A percentile compares a stretch with the other conserved stretches of the same genome.
Evolutionary conservation across 2,797 vertebrate species (phyloP).

Genomic region (Microtus californicus): DNA sequence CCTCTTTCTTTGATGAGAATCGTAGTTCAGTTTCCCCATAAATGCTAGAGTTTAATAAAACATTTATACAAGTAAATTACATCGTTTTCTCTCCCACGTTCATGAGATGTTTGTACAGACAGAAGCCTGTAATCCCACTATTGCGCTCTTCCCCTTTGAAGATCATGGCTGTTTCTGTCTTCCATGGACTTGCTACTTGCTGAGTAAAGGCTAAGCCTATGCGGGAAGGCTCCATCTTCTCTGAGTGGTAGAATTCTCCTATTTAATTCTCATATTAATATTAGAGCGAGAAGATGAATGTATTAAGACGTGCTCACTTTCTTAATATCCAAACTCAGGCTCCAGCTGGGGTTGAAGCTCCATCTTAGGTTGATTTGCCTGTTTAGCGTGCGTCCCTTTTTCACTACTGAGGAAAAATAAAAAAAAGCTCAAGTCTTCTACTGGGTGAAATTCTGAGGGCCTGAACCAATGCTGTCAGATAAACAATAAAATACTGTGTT

Average conservation of each 20-base stretch:
- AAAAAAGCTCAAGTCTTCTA: not conserved
- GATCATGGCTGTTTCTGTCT: constrained; percentile 40
- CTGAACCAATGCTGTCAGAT: not conserved
- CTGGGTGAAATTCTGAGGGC: constrained; percentile 41
- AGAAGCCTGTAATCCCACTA: constrained; percentile 57
- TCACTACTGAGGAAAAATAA: not conserved
- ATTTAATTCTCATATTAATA: constrained; percentile 53
- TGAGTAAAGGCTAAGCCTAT: constrained; percentile 44
- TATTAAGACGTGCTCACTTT: constrained; percentile 36
- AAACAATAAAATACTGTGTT: constrained; percentile 43
- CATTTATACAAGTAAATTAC: constrained; percentile 62
- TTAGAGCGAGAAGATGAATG: constrained; percentile 52
- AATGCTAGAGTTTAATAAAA: constrained; percentile 61
- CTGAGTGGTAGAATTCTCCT: constrained; percentile 38
- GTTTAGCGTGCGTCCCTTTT: not conserved
- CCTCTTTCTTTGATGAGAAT: constrained; percentile 34
- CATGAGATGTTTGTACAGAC: constrained; percentile 68
- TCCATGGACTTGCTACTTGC: constrained; percentile 37
- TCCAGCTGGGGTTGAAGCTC: not conserved
- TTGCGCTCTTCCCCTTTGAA: constrained; percentile 14
- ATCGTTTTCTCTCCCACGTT: constrained; percentile 49
- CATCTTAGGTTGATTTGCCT: not conserved
- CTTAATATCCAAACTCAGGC: not conserved
- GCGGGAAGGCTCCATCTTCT: constrained; percentile 34
- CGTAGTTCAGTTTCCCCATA: constrained; percentile 46